A percentile compares a stretch with the other conserved stretches of the same genome.
Conservation (phyloP, 2,888 invertebrate genomes). For the Clitarchus hookeri region DNA sequence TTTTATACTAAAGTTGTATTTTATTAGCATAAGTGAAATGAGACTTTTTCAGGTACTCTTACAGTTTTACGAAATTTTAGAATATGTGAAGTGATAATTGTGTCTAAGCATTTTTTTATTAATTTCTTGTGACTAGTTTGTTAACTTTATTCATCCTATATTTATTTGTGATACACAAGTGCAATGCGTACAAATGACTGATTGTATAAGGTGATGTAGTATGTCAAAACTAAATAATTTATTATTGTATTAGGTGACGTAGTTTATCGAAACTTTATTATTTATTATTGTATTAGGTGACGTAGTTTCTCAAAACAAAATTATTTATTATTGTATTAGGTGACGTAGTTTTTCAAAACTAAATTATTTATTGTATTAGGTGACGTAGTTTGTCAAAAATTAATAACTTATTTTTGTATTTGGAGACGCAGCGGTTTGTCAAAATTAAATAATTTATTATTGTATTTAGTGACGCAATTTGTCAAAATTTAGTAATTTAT, state of each 20-base stretch:
- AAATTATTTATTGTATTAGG: neutral
- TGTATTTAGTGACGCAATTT: too few relatives aligned
- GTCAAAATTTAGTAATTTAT: neutral
- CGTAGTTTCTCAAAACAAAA: too few relatives aligned
- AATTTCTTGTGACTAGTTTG: neutral
- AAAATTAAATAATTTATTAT: too few relatives aligned
- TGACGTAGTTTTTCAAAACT: neutral
- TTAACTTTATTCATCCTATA: neutral
- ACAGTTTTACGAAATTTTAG: neutral
- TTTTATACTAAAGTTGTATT: neutral
- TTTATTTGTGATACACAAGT: constrained; percentile 1
- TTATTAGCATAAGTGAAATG: too few relatives aligned
- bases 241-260: neutral
- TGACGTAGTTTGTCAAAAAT: neutral
- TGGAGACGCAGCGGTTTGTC: too few relatives aligned
- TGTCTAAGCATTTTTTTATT: neutral
- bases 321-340: too few relatives aligned
- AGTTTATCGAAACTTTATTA: too few relatives aligned
- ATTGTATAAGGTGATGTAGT: neutral
- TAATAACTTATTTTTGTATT: neutral
- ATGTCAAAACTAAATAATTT: neutral
- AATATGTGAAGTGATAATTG: neutral
- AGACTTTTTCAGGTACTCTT: too few relatives aligned
- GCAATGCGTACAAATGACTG: neutral
- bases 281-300: too few relatives aligned